Conservation (phyloP, 2,797 vertebrate genomes). For the Clarias platycephalus region DNA sequence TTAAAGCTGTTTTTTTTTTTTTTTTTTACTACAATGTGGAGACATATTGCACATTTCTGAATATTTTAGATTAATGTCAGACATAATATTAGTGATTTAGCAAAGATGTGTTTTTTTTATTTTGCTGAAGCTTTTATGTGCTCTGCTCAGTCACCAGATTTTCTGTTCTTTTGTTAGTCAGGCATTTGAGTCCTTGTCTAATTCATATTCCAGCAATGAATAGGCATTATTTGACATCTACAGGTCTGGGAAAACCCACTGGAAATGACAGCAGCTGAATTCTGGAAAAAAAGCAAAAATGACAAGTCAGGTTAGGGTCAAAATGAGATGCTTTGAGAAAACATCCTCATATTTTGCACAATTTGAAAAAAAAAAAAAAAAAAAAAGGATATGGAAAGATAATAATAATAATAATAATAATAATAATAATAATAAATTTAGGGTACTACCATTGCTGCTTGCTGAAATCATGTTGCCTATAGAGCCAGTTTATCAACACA, state of each 20-base stretch:
- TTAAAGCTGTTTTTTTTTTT: constrained; percentile 1
- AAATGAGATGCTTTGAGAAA: neutral
- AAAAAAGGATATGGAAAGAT: neutral
- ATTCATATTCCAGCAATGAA: neutral
- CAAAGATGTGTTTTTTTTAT: constrained; percentile 11
- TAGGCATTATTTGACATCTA: neutral
- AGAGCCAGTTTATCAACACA: neutral
- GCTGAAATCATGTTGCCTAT: neutral
- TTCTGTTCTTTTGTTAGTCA: constrained; percentile 5
- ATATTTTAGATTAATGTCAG: neutral
- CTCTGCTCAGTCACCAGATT: neutral
- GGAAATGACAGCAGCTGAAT: neutral
- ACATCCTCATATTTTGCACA: neutral
- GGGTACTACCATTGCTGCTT: neutral
- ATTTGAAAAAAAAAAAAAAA: no score
- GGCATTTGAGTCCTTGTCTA: neutral
- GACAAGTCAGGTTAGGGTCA: no score
- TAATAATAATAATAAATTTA: no score
- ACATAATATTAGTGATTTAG: constrained; percentile 1
- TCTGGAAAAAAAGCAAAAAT: neutral
- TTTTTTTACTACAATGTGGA: constrained; percentile 20
- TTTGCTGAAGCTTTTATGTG: neutral
- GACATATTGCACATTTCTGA: neutral
- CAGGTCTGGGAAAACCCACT: neutral
- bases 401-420: no score